Base-by-base conservation (phyloP, 1,140 invertebrate species). In the Ceratina calcarata region DNA sequence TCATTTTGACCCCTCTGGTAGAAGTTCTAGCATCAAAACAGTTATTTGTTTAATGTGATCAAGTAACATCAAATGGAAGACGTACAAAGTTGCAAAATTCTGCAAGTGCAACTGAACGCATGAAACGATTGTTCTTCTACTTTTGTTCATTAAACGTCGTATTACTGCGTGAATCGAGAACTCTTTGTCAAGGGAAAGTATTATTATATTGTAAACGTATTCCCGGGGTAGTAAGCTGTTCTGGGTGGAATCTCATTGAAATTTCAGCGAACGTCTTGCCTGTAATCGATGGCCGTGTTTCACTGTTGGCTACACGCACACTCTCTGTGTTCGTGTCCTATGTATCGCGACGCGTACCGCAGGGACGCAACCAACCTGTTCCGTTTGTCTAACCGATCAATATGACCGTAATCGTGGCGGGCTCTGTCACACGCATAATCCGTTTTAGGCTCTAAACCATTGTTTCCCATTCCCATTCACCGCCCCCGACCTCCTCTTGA, bases 31-130 rank as follows among this genome's bases (percentile, higher is more conserved):
- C n/a, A n/a, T n/a, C n/a, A n/a, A n/a, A n/a, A n/a, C 27, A 4
- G 27, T 32, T 4, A 4, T 32, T 32, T 32, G 27, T 4, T 4
- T 4, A 4, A 32, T 4, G 27, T 4, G 27, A 32, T 4, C 27
- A n/a, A n/a, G 27, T 32, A 1, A 4, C 27, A 32, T n/a, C n/a
- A n/a, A n/a, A 4, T 4, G 27, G 27, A 32, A 32, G 27, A 32
- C 27, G 27, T 32, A 32, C 27, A 32, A 32, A 32, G 27, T 32
- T 1, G 2, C 27, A 32, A 4, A 66, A 97, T 94, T 78, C 91
- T 91, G 80, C 13, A 4, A 20, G 60, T 61, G 80, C 13, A 4
- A 20, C 45, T 61, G n/a, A 55, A 55, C 1, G 7, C 7, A 49
- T 13, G 8, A 32, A 60, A 66, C 20, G 7, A 3, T 27, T 12